Evolutionary conservation across 2,797 vertebrate species (phyloP), one percentile per base, ranked within the genome.

Genomic region (Pachyuromys duprasi): DNA sequence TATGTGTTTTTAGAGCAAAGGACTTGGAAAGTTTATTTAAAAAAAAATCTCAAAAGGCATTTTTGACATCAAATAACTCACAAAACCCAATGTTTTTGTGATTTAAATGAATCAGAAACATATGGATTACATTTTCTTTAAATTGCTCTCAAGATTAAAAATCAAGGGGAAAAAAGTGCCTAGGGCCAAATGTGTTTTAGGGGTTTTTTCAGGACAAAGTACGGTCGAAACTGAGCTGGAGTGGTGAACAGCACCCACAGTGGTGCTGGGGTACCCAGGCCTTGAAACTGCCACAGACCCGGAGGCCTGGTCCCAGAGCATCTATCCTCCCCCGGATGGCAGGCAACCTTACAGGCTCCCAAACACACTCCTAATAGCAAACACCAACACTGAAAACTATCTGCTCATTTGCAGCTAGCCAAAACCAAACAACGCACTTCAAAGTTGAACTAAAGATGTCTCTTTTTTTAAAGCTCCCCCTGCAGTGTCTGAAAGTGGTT

Each of bases 61-160:
- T 97, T 87, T 96, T 96, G 95, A 98, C 97, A 96, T 98, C 97
- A 98, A 98, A 97, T 97, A 97, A 95, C 95, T 97, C 96, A 95
- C 96, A 91, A 97, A 97, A 70, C 90, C 76, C 97, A 97, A 97
- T 97, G 97, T 98, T 98, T 98, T 97, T 97, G 89, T 94, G 97
- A 98, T 98, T 98, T 96, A 98, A 97, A 97, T 97, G 96, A 97
- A 98, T 97, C 96, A 97, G 94, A 97, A 97, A 97, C 97, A 97
- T 97, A 97, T 97, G 97, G 97, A 97, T 97, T 97, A 96, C 95
- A 98, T 98, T 97, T 97, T 96, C 97, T 97, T 97, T 97, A 97
- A 98, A 97, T 97, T 97, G 97, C 95, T 95, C 84, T 33, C 95
- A 95, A 97, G 97, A 98, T 97, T 97, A 97, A 98, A 98, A 98